phyloP scores from a whole-genome alignment of 2,797 vertebrate genomes.

The Cynopterus sphinx region DNA sequence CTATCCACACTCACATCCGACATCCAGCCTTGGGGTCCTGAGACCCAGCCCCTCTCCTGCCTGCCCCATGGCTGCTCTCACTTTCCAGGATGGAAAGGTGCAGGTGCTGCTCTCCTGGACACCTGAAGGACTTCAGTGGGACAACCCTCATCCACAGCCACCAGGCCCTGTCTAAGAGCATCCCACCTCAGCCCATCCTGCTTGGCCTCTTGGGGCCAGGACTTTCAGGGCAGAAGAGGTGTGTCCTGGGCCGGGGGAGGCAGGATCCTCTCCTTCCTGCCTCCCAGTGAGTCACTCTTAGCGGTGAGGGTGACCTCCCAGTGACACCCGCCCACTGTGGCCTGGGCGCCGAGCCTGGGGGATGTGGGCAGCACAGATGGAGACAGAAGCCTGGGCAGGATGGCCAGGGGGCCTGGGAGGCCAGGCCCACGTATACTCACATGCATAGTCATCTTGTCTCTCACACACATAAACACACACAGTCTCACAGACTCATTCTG shows the following conservation, averaged over 20 bases:
- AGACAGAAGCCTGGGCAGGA: conserved; percentile 63
- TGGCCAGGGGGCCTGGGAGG: conserved; percentile 51
- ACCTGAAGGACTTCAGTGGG: not conserved
- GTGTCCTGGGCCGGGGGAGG: conserved; percentile 62
- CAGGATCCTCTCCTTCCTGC: conserved; percentile 72
- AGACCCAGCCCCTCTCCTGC: not conserved
- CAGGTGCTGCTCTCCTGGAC: not conserved
- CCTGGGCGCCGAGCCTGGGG: conserved; percentile 73
- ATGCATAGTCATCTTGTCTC: not conserved
- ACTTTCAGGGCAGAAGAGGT: conserved; percentile 41
- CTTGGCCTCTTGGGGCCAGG: not conserved
- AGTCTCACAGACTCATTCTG: not conserved
- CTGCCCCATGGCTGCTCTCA: not conserved
- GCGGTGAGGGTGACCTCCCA: conserved; percentile 76
- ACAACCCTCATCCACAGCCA: not conserved
- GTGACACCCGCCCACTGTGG: conserved; percentile 79
- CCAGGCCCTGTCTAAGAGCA: not conserved
- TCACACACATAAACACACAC: not conserved
- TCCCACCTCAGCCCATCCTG: conserved; percentile 19
- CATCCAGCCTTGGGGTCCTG: not conserved
- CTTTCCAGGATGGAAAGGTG: not conserved
- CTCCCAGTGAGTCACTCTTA: conserved; percentile 72
- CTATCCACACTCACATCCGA: not conserved
- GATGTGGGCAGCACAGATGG: conserved; percentile 72
- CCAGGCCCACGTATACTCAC: not conserved